Percentiles rank a stretch among this genome's conserved stretches.
Conservation (phyloP, 2,888 invertebrate species). For the Exephanes ischioxanthus region DNA sequence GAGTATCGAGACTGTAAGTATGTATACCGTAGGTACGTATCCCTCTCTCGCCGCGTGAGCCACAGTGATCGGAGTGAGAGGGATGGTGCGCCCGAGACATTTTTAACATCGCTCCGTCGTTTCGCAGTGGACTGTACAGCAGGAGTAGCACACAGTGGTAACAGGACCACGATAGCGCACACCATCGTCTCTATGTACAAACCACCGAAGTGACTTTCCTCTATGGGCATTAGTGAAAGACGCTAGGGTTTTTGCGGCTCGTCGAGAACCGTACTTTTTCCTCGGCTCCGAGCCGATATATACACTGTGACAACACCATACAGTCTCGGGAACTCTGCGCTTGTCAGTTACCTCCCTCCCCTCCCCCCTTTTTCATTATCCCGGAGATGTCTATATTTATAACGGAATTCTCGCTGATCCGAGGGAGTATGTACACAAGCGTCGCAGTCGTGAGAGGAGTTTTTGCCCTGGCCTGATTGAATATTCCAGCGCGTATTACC, state of each 20-base stretch:
- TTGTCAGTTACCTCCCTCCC: constrained; percentile 42
- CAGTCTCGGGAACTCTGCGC: constrained; percentile 41
- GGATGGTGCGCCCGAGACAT: constrained; percentile 46
- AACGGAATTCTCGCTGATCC: constrained; percentile 50
- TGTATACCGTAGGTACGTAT: constrained; percentile 67
- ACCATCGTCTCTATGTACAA: constrained; percentile 60
- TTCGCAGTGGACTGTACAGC: constrained; percentile 27
- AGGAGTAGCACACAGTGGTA: neutral
- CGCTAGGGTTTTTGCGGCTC: constrained; percentile 68
- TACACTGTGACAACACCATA: constrained; percentile 51
- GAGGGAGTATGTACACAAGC: neutral
- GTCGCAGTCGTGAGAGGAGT: constrained; percentile 40
- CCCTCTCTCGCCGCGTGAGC: constrained; percentile 9
- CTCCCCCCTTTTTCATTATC: constrained; percentile 42
- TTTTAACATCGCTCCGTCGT: constrained; percentile 56
- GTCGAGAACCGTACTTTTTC: constrained; percentile 28
- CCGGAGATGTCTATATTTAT: constrained; percentile 62
- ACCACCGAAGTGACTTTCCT: constrained; percentile 73
- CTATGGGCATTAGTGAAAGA: constrained; percentile 75
- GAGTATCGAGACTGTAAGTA: constrained; percentile 75
- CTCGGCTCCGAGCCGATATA: constrained; percentile 9
- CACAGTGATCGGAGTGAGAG: constrained; percentile 3
- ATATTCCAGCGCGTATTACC: constrained; percentile 49
- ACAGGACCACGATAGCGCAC: constrained; percentile 51
- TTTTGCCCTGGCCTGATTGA: constrained; percentile 48